Conservation (phyloP, 1,140 invertebrate species). For the Euglossa dilemma region DNA sequence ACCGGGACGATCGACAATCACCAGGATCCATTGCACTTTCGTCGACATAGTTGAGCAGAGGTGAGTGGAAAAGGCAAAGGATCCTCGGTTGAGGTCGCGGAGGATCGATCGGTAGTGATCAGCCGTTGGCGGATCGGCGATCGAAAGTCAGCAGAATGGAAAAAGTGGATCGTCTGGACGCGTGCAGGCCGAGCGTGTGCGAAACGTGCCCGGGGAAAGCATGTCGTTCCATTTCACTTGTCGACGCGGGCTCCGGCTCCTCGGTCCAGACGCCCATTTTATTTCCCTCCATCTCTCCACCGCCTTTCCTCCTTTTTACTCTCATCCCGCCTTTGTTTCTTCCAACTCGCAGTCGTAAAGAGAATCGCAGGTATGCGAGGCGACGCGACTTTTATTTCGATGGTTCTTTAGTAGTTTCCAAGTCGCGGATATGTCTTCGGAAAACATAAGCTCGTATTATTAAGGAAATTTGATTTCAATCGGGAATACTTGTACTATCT, state of each 20-base stretch:
- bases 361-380: no score
- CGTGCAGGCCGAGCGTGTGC: slow-evolving; percentile 29
- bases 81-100: background rate
- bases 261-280: slow-evolving; percentile 28
- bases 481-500: no score
- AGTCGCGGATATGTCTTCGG: no score
- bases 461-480: no score
- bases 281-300: background rate
- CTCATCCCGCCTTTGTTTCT: no score
- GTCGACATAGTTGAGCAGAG: background rate
- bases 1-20: background rate
- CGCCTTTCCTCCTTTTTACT: no score
- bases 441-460: no score
- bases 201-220: slow-evolving; percentile 65
- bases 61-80: slow-evolving; percentile 3
- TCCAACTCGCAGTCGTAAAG: no score
- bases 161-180: slow-evolving; percentile 63
- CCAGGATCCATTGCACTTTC: slow-evolving; percentile 1
- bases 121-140: slow-evolving; percentile 26
- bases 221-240: slow-evolving; percentile 71
- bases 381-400: no score
- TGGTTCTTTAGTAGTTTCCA: no score
- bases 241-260: background rate
- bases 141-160: slow-evolving; percentile 62
- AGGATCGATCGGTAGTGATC: background rate